Percentiles rank a stretch among this genome's conserved stretches.
Conservation (phyloP, 2,888 invertebrate genomes). For the Pristionchus fissidentatus region DNA sequence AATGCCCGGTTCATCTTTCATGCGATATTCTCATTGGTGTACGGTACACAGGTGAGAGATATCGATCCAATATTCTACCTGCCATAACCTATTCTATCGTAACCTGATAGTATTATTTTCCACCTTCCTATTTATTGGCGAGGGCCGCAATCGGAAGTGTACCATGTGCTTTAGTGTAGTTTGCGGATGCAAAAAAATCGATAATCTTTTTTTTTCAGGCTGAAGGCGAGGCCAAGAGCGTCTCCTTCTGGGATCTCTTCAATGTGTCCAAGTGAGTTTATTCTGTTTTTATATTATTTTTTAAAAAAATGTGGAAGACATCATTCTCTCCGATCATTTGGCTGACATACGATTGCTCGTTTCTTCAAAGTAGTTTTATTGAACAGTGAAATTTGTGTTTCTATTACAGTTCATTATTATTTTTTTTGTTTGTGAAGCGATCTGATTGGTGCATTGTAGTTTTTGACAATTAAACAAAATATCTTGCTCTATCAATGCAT, state of each 20-base stretch:
- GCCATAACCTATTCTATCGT: too few species aligned
- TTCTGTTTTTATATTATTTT: too few species aligned
- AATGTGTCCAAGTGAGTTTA: slow-evolving; percentile 80
- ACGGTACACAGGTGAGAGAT: slow-evolving; percentile 43
- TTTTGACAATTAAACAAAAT: too few species aligned
- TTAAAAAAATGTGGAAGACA: too few species aligned
- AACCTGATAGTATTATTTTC: neutral
- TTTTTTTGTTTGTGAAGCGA: neutral
- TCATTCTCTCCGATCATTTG: too few species aligned
- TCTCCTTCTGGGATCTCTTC: slow-evolving; percentile 88
- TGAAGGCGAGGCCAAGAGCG: slow-evolving; percentile 79
- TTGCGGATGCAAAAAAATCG: too few species aligned
- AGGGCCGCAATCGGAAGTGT: neutral
- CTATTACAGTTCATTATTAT: neutral
- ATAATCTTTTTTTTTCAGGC: neutral
- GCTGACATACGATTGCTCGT: too few species aligned
- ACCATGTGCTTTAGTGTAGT: too few species aligned
- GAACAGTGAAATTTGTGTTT: neutral
- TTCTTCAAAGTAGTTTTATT: too few species aligned
- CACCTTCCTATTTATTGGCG: neutral
- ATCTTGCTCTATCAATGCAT: too few species aligned
- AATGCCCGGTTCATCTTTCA: slow-evolving; percentile 82
- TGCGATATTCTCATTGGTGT: slow-evolving; percentile 58
- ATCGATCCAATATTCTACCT: neutral
- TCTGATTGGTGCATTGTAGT: too few species aligned